Evolutionary conservation across 2,797 vertebrate genomes (phyloP).

Genomic region (Rhynchotus rufescens): DNA sequence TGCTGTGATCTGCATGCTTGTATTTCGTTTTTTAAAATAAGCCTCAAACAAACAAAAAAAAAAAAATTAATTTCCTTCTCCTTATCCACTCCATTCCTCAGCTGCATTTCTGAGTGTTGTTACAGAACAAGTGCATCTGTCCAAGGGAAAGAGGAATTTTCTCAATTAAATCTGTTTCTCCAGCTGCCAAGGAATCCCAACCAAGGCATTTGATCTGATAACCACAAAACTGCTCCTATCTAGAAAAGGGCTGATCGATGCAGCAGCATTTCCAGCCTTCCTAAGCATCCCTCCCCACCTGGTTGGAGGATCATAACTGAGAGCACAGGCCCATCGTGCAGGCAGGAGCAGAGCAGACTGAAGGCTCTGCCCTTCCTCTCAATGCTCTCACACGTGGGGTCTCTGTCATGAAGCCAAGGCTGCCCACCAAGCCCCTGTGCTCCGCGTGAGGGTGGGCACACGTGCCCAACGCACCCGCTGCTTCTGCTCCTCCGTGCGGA

Average conservation of each 20-base stretch:
- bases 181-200: neutral
- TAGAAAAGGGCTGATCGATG: neutral
- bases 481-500: slow-evolving; percentile 97
- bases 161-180: neutral
- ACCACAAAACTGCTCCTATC: fast-evolving
- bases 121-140: neutral
- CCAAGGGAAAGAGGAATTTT: neutral
- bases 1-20: fast-evolving
- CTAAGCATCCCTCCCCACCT: neutral
- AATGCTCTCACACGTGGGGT: neutral
- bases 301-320: neutral
- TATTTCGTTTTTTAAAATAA: fast-evolving
- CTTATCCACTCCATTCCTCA: neutral
- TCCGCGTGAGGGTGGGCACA: fast-evolving
- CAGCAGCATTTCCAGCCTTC: neutral
- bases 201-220: neutral
- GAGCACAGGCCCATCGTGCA: too few relatives aligned
- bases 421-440: fast-evolving
- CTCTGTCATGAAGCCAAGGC: neutral
- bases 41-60: fast-evolving
- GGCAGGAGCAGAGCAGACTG: neutral
- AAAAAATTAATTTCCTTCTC: neutral
- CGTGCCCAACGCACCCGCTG: slow-evolving; percentile 85
- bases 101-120: neutral
- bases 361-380: neutral